Evolutionary conservation across 2,888 invertebrate species (phyloP), one percentile per base, ranked within the genome.

Genomic region (Trilocha varians): DNA sequence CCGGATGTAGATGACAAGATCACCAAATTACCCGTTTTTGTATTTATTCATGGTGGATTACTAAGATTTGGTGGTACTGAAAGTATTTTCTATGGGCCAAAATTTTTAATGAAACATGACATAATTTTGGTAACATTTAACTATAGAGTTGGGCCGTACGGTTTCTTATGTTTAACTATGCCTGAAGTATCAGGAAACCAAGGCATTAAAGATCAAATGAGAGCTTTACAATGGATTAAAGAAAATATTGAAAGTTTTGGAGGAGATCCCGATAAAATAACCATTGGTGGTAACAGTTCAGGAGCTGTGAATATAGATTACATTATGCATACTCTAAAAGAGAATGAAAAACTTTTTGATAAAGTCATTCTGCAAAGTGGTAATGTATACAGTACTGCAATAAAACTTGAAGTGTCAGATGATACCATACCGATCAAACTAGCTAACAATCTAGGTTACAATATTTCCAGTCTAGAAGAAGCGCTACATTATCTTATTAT

Each of bases 181-280:
- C 47, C 53, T 9, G 50, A 54, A 36, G 50, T 58, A 2, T 51
- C 58, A 3, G 61, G 61, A 0, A 62, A 61, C 32, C 59, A 61
- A 15, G 67, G 63, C 1, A 39, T 62, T 4, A 67, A 65, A 40
- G 68, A 68, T 36, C 65, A 65, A 40, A 36, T 50, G 0, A 17
- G 50, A 17, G 67, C 60, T 9, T 16, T 68, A 13, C 52, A 52
- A 38, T 68, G 68, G 67, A 38, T 68, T 0, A 55, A 49, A 40
- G 45, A 59, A 0, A 63, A 68, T 39, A 65, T 68, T 2, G 51
- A 44, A 9, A 49, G 47, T 0, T 68, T 68, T 42, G 65, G 65
- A 11, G 65, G 67, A 1, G 57, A 66, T 39, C 35, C 38, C 1
- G 47, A 53, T n/a, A 49, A 56, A 33, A 55, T 68, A 2, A 65